Base-by-base conservation (phyloP, 1,140 invertebrate genomes). In the Nylanderia fulva region DNA sequence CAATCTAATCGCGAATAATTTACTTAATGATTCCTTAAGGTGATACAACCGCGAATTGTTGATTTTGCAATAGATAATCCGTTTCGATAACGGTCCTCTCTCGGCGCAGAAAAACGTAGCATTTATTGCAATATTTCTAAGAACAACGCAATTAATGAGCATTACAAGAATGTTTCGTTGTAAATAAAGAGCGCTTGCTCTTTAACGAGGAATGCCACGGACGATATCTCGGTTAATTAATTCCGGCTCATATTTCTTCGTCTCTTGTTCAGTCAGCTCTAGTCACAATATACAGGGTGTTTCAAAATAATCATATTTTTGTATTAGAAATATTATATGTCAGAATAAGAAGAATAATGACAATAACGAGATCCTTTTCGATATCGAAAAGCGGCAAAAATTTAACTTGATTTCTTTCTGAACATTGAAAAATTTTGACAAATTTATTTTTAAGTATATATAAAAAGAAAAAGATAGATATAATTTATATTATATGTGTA, bases 21-120 rank as follows among this genome's bases (percentile, higher is more conserved):
- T 82, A 82, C 52, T 82, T 82, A 80, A 80, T 71, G 64, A 72
- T 82, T 82, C 13, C n/a, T 56, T 71, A 33, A 82, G n/a, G 4
- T n/a, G 64, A 80, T 80, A 80, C 21, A 52, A 79, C n/a, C n/a
- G 13, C 33, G 15, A 29, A 48, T 48, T 1, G 2, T n/a, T 21
- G 24, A 72, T 72, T 82, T 58, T 13, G 39, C 11, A 71, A 69
- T 9, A 58, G 52, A 80, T 80, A 80, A 71, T 82, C 52, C 29
- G 27, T 58, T 58, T 33, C 13, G 52, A 71, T 82, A 82, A 82
- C 27, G 13, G 24, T 15, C 9, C n/a, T 54, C 48, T 68, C 13
- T 24, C 1, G 33, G 24, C 3, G 11, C 24, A 1, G 29, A 8
- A 56, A 63, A 79, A 36, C 11, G 29, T 58, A n/a, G 15, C 24